These are phyloP conservation scores for Zaprionus davidi DNA, from an alignment of 1,140 invertebrate genomes.

Conservation along the genomic window DNA sequence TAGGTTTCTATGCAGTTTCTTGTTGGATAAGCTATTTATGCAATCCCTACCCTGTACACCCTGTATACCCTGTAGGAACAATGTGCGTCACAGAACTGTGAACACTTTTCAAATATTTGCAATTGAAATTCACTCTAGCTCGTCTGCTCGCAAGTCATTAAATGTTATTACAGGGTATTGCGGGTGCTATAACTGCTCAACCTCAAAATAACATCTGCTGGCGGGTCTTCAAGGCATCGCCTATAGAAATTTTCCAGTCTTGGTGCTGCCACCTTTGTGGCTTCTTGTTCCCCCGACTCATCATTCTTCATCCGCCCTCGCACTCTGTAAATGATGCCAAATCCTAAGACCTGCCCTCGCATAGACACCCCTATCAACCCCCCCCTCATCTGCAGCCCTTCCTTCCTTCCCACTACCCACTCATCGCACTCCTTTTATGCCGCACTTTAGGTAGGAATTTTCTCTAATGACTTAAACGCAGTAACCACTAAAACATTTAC, in stretches of 20 bases:
- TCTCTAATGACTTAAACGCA: constrained; percentile 80
- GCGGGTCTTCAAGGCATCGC: background rate
- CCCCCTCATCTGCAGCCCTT: background rate
- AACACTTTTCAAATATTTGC: background rate
- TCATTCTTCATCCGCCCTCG: background rate
- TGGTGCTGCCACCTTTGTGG: constrained; percentile 1
- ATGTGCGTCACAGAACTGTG: background rate
- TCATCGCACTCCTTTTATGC: constrained; percentile 43
- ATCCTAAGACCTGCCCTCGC: constrained; percentile 35
- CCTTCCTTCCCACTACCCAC: constrained; percentile 11
- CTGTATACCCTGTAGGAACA: background rate
- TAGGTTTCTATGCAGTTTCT: constrained; percentile 11
- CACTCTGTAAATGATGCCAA: constrained; percentile 37
- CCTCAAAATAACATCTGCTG: too few species aligned
- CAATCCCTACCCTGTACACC: background rate
- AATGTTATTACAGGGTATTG: background rate
- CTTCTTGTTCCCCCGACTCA: background rate
- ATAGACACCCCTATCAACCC: background rate
- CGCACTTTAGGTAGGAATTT: constrained; percentile 71
- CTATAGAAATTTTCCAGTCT: background rate
- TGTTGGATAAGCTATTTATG: background rate
- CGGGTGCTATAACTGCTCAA: background rate
- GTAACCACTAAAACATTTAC: constrained; percentile 80
- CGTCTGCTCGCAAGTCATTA: background rate
- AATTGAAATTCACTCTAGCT: too few species aligned